These are phyloP conservation scores for Echeneis naucrates DNA, from an alignment of 2,797 vertebrate species.

Conservation along the genomic window DNA sequence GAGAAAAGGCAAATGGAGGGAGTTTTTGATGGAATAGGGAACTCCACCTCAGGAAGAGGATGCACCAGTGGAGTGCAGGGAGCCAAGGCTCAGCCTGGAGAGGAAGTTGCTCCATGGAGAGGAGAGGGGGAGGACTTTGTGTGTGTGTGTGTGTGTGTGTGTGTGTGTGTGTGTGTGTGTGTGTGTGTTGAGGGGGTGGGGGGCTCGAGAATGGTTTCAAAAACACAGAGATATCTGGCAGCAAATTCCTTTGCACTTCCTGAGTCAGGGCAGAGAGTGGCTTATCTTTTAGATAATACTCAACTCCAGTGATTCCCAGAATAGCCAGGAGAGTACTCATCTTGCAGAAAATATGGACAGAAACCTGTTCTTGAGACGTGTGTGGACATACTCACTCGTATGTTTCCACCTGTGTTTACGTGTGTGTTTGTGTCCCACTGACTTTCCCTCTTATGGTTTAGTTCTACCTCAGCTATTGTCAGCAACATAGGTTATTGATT, in stretches of 20 bases:
- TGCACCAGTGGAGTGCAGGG: slow-evolving; percentile 84
- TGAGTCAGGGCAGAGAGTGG: slow-evolving; percentile 81
- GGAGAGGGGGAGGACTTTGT: slow-evolving; percentile 11
- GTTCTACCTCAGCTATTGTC: slow-evolving; percentile 56
- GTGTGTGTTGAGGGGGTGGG: slow-evolving; percentile 1
- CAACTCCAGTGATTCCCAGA: slow-evolving; percentile 83
- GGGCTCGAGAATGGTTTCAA: slow-evolving; percentile 74
- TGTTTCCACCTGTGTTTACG: background rate
- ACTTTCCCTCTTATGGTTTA: slow-evolving; percentile 60
- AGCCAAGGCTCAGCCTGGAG: slow-evolving; percentile 80
- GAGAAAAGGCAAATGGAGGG: slow-evolving; percentile 75
- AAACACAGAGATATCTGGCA: slow-evolving; percentile 84
- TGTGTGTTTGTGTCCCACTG: slow-evolving; percentile 55
- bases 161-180: background rate
- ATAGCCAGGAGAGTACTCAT: slow-evolving; percentile 78
- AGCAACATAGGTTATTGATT: slow-evolving; percentile 63
- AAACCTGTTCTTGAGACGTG: slow-evolving; percentile 43
- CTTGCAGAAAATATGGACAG: slow-evolving; percentile 61
- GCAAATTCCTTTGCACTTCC: slow-evolving; percentile 87
- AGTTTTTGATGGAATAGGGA: slow-evolving; percentile 81
- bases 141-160: slow-evolving; percentile 1
- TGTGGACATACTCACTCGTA: background rate
- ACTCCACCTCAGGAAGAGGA: slow-evolving; percentile 90
- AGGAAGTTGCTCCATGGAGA: slow-evolving; percentile 78
- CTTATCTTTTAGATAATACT: slow-evolving; percentile 86